Conservation (phyloP, 2,888 invertebrate species). For the Onthophagus sagittarius region DNA sequence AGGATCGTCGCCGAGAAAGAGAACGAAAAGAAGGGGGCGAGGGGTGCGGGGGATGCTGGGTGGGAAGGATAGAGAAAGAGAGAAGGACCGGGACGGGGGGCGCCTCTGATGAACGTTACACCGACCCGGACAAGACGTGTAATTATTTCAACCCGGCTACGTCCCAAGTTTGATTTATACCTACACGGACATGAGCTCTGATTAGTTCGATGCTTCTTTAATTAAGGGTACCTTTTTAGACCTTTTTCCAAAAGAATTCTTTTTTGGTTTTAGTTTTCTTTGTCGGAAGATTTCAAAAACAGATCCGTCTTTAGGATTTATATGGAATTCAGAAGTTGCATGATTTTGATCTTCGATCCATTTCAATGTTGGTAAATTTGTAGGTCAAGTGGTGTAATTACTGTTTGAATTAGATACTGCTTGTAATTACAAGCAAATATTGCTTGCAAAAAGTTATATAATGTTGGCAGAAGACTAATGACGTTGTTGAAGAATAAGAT, state of each 20-base stretch:
- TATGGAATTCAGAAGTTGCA: background rate
- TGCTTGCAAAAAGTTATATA: too few species aligned
- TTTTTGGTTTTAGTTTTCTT: conserved; percentile 5
- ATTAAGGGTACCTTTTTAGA: conserved; percentile 48
- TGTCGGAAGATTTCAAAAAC: conserved; percentile 20
- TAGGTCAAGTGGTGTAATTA: too few species aligned
- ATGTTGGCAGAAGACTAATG: too few species aligned
- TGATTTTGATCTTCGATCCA: too few species aligned
- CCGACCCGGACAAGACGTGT: conserved; percentile 50
- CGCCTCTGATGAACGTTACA: conserved; percentile 48
- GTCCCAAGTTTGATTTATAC: conserved; percentile 51
- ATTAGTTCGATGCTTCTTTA: conserved; percentile 52
- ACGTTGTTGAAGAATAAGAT: too few species aligned
- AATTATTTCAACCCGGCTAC: conserved; percentile 50
- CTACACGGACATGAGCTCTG: conserved; percentile 49
- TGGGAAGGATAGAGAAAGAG: conserved; percentile 3
- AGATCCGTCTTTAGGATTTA: background rate
- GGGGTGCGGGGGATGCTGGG: background rate
- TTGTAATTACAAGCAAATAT: too few species aligned
- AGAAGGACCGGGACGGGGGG: conserved; percentile 40
- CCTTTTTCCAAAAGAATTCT: conserved; percentile 31
- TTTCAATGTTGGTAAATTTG: too few species aligned
- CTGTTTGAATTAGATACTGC: too few species aligned
- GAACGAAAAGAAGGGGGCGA: background rate
- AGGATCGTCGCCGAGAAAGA: background rate